Evolutionary conservation across 2,888 invertebrate genomes (phyloP), one percentile per base, ranked within the genome.

Genomic region (Margaritifera margaritifera): DNA sequence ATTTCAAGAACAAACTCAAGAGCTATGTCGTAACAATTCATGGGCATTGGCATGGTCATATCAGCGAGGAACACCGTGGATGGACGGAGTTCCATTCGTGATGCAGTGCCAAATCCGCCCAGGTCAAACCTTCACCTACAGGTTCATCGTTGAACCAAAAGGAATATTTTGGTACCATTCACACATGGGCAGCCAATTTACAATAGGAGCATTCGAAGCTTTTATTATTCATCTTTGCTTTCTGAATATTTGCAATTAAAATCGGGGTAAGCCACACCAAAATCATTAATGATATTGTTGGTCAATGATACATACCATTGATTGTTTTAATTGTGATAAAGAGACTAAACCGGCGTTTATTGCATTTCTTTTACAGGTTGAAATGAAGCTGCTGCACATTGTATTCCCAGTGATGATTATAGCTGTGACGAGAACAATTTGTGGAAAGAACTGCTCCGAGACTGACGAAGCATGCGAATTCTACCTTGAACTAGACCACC

Each of bases 21-120:
- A 77, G 78, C 6, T 76, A 81, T 6, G 74, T 75, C 3, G 67
- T 82, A 6, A 80, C 84, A 15, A 73, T 88, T 8, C n/a, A n/a
- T n/a, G n/a, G n/a, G n/a, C 88, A 88, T 71, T 87, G 86, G 87
- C 87, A 88, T 68, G 88, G 88, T 0, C 73, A 19, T 81, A 79
- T 57, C 84, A 86, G 71, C 52, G 22, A 15, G 79, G 71, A 3
- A 84, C 83, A 5, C 83, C 84, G 3, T 85, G 69, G 80, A 86
- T 79, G 84, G 84, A 87, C 63, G 86, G 87, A 0, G 83, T 83
- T 8, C 77, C 83, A 4, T 83, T 74, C 31, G 73, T 86, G 19
- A 79, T 82, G n/a, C 87, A 88, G 72, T 88, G 88, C 53, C 87
- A 87, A 6, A 87, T 87, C 11, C 72, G 67, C 0, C 82, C 86